phyloP scores from a whole-genome alignment of 2,113 vertebrate genomes.

The Corvus hawaiiensis region DNA sequence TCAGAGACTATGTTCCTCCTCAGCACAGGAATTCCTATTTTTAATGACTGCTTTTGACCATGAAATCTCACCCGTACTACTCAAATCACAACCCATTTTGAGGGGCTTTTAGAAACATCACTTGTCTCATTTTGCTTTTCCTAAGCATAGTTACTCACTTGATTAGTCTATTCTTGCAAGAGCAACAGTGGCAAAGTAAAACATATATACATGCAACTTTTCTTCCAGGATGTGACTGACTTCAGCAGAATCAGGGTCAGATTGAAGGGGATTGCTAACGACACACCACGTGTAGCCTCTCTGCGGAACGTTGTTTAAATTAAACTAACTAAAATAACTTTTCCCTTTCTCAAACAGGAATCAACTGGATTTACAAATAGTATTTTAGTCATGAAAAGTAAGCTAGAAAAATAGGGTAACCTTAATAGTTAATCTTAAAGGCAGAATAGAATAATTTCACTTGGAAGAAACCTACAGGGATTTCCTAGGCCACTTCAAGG shows the following conservation, averaged over 20 bases:
- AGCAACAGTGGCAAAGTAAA: neutral
- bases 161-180: neutral
- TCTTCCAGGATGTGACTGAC: neutral
- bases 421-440: neutral
- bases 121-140: neutral
- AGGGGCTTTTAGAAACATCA: neutral
- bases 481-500: neutral
- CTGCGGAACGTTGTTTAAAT: neutral
- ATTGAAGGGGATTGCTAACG: neutral
- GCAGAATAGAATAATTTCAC: neutral
- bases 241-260: neutral
- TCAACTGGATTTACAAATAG: neutral
- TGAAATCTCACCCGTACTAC: neutral
- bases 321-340: neutral
- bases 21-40: neutral
- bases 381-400: neutral
- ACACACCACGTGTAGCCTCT: rapidly evolving
- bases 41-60: neutral
- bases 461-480: neutral
- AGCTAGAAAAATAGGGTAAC: neutral
- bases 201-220: neutral
- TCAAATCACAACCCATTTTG: neutral
- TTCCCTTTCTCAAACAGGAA: neutral
- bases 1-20: neutral
- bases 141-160: neutral